These are phyloP conservation scores for Trachelus troglodyta DNA, from an alignment of 2,888 invertebrate species.

Conservation along the genomic window DNA sequence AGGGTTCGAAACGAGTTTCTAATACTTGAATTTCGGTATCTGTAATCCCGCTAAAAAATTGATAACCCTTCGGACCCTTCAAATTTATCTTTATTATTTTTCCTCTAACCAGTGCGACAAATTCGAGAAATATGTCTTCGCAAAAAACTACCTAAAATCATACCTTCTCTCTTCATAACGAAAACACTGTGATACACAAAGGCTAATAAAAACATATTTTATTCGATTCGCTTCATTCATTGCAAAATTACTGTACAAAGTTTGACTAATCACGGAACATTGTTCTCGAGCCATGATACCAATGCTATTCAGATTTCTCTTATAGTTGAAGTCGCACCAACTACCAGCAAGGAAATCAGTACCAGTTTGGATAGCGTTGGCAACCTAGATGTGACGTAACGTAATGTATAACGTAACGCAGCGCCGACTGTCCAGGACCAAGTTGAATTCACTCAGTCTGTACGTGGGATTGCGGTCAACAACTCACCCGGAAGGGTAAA, in stretches of 20 bases:
- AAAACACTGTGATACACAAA: not conserved
- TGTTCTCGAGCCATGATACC: not conserved
- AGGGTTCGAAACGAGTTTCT: not conserved
- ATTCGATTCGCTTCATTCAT: not conserved
- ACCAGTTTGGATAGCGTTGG: constrained; percentile 26
- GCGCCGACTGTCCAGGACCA: not conserved
- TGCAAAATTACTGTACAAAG: not conserved
- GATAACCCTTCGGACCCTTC: not conserved
- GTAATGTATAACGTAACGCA: constrained; percentile 2
- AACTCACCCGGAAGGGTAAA: constrained; percentile 37
- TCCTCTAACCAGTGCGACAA: too few species aligned
- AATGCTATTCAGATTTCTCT: not conserved
- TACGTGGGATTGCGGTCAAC: constrained; percentile 49
- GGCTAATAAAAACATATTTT: not conserved
- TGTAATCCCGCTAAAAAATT: not conserved
- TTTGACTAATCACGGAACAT: not conserved
- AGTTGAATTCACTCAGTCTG: constrained; percentile 18
- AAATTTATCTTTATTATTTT: not conserved
- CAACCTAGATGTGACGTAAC: not conserved
- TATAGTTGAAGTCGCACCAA: not conserved
- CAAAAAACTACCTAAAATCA: not conserved
- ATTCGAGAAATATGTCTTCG: too few species aligned
- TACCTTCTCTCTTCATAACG: not conserved
- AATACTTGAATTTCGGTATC: not conserved
- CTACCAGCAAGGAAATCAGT: not conserved